Evolutionary conservation across 37 sponge, comb jelly and placozoan species (phyloP), one percentile per base, ranked within the genome.

Genomic region (Haliclona indistincta): DNA sequence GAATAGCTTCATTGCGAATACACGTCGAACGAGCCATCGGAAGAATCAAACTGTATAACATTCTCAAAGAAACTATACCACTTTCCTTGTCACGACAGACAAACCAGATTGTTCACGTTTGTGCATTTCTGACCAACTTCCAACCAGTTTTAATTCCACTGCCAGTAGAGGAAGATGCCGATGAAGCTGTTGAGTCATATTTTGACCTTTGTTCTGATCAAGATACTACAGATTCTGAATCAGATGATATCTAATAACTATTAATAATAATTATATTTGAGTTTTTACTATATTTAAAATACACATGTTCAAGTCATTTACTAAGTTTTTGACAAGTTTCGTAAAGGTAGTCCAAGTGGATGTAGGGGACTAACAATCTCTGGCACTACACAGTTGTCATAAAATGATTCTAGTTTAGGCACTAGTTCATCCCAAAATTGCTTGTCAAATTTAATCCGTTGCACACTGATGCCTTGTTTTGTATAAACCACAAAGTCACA

Each of bases 291-390:
- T n/a, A n/a, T n/a, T n/a, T n/a, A n/a, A n/a, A n/a, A n/a, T n/a
- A n/a, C n/a, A n/a, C n/a, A n/a, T n/a, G n/a, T n/a, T n/a, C n/a
- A n/a, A n/a, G n/a, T n/a, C n/a, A n/a, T n/a, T n/a, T n/a, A n/a
- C n/a, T 49, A 49, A 49, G 53, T 23, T 61, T 30, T 20, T 23
- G 15, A 30, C 29, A 82, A 28, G 54, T 82, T 43, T 56, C 75
- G 23, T 29, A 82, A 40, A 34, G 71, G 71, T 36, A 76, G 62
- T 42, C 80, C 86, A 33, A 86, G 56, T 39, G 56, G 23, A 54
- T 79, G 77, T 19, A 81, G 42, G 22, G 88, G 81, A 40, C 82
- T 83, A 22, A 87, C 88, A 37, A 87, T 81, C 63, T 81, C 71
- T 40, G 88, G 88, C 1, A 43, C 76, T 35, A 87, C 28, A 63